A percentile compares a stretch with the other conserved stretches of the same genome.
Conservation (phyloP, 1,140 invertebrate species). For the Caenorhabditis briggsae region DNA sequence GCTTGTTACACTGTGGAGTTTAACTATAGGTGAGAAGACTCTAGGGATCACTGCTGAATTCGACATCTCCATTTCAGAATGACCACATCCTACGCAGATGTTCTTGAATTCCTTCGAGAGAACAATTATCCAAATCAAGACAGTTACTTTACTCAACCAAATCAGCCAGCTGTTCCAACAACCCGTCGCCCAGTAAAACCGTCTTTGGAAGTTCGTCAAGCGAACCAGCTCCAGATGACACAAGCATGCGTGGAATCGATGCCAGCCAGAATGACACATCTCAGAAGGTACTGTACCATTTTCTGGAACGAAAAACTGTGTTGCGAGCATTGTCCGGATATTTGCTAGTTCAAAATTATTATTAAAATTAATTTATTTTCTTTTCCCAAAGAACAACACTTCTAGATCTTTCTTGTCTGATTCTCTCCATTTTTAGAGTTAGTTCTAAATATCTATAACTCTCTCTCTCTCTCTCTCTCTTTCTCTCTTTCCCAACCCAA, state of each 20-base stretch:
- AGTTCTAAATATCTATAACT: not conserved
- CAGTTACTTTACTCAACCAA: conserved; percentile 47
- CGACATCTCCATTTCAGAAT: conserved; percentile 76
- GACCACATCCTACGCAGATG: conserved; percentile 74
- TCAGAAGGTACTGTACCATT: conserved; percentile 76
- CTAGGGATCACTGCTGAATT: not conserved
- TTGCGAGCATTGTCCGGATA: conserved; percentile 73
- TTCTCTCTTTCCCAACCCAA: not conserved
- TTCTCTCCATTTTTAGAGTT: conserved; percentile 16
- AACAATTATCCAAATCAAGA: conserved; percentile 77
- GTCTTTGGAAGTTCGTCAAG: conserved; percentile 22
- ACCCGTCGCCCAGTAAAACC: conserved; percentile 33
- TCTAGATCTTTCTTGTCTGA: conserved; percentile 35
- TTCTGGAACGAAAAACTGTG: conserved; percentile 78
- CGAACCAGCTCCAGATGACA: conserved; percentile 63
- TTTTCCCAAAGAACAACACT: conserved; percentile 11
- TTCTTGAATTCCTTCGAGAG: conserved; percentile 71
- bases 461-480: no score
- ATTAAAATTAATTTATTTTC: conserved; percentile 37
- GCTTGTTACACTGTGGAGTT: conserved; percentile 78
- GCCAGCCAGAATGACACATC: conserved; percentile 72
- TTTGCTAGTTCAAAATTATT: conserved; percentile 66
- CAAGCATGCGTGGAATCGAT: conserved; percentile 70
- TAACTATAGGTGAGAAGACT: conserved; percentile 74
- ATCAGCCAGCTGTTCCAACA: conserved; percentile 38